phyloP scores from a whole-genome alignment of 2,888 invertebrate genomes.

The Neoscelio sp. region DNA sequence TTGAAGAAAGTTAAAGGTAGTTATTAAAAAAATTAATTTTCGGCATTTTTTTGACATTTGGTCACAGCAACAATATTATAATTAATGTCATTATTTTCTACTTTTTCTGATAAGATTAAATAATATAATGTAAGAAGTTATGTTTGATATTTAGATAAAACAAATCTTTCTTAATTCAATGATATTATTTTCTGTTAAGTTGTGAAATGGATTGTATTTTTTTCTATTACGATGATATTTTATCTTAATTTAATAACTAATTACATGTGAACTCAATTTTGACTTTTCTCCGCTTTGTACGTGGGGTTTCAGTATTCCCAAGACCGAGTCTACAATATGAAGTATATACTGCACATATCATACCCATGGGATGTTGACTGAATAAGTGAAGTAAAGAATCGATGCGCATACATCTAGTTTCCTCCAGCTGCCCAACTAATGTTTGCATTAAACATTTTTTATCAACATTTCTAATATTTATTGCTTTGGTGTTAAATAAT shows the following conservation, averaged over 20 bases:
- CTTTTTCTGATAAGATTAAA: too few relatives aligned
- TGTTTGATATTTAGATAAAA: too few relatives aligned
- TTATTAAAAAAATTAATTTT: too few relatives aligned
- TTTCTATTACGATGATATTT: constrained; percentile 21
- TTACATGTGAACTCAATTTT: constrained; percentile 50
- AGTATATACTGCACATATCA: constrained; percentile 55
- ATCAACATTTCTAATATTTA: too few relatives aligned
- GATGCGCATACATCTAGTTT: constrained; percentile 31
- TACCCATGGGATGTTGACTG: constrained; percentile 43
- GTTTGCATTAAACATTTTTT: constrained; percentile 6
- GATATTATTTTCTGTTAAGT: constrained; percentile 23
- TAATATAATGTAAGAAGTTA: too few relatives aligned
- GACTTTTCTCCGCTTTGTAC: constrained; percentile 30
- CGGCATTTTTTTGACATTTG: too few relatives aligned
- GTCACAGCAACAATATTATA: too few relatives aligned
- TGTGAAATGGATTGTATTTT: constrained; percentile 1
- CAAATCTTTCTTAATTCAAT: constrained; percentile 2
- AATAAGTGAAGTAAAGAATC: constrained; percentile 36
- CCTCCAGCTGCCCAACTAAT: neutral
- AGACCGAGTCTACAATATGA: constrained; percentile 40
- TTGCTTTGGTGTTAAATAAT: constrained; percentile 1
- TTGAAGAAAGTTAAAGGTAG: too few relatives aligned
- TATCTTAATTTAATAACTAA: constrained; percentile 53
- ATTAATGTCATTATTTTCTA: too few relatives aligned
- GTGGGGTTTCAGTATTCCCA: constrained; percentile 44